Base-by-base conservation (phyloP, 2,888 invertebrate genomes). In the Cheilosia variabilis region DNA sequence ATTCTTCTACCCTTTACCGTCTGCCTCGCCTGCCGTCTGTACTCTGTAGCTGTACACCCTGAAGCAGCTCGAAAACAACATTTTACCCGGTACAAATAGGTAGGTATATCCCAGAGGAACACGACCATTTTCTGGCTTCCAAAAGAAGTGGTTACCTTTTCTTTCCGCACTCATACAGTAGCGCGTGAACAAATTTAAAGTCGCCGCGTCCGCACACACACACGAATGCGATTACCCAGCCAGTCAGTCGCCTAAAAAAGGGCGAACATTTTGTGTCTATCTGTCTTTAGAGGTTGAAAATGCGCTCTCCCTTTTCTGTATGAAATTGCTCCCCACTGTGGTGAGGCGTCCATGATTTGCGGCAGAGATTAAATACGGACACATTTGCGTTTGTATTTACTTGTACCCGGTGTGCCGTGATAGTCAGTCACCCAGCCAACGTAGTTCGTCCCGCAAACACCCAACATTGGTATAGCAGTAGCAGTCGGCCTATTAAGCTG, bases 361-460 rank as follows among this genome's bases (percentile, higher is more conserved):
- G 75, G 69, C 69, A 60, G 53, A 69, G 69, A 75, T 84, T 73
- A 78, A 78, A 65, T 52, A 69, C 50, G 57, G 73, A 72, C 45
- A 57, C 68, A 84, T 75, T 79, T 84, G 53, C 47, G 71, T 76
- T 73, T 69, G 45, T 69, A 68, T 78, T 73, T 69, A 68, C 63
- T 65, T 55, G 57, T 37, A 37, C 60, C 57, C 41, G 37, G 10
- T 34, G 62, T 34, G 13, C 43, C 60, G 53, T 52, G 22, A 68
- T 50, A 31, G 50, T 60, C 68, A 60, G 47, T 31, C 45, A 43
- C n/a, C 37, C 52, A 52, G 68, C 41, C 58, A 69, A 58, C 47
- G 58, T 55, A 62, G 72, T 52, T 41, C n/a, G 31, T 31, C 9
- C 31, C 52, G 43, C 60, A 43, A 73, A 53, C 63, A 57, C 15